Conservation (phyloP, 2,113 vertebrate species). For the Malaclemys terrapin region DNA sequence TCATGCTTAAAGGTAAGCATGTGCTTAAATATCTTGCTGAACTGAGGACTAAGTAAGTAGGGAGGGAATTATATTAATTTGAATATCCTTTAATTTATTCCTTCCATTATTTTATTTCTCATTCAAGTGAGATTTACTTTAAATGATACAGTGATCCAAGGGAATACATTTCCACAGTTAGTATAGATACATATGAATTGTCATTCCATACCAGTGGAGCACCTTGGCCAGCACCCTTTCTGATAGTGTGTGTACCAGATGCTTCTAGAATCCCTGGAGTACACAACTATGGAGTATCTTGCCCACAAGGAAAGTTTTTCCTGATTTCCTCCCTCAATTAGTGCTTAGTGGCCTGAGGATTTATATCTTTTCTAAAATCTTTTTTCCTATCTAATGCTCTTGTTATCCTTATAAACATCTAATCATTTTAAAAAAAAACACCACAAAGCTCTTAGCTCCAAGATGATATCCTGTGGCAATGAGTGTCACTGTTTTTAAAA, state of each 20-base stretch:
- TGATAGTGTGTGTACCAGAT: neutral
- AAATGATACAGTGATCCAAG: neutral
- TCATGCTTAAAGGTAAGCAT: neutral
- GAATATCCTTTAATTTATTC: no score
- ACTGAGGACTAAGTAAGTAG: neutral
- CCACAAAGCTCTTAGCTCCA: neutral
- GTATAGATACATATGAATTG: neutral
- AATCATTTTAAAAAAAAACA: neutral
- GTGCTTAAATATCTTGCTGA: neutral
- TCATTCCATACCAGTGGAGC: neutral
- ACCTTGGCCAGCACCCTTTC: neutral
- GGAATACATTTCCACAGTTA: neutral
- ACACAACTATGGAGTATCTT: neutral
- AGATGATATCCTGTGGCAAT: neutral
- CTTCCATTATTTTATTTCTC: neutral
- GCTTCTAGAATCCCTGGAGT: neutral
- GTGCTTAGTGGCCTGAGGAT: neutral
- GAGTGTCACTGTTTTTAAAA: neutral
- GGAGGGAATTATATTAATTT: neutral
- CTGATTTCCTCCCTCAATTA: neutral
- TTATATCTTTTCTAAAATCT: neutral
- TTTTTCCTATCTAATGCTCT: neutral
- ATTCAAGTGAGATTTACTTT: neutral
- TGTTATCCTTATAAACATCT: neutral
- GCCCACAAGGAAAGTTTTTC: accelerated